Conservation (phyloP, 1,140 invertebrate genomes). For the Leptopilina clavipes region DNA sequence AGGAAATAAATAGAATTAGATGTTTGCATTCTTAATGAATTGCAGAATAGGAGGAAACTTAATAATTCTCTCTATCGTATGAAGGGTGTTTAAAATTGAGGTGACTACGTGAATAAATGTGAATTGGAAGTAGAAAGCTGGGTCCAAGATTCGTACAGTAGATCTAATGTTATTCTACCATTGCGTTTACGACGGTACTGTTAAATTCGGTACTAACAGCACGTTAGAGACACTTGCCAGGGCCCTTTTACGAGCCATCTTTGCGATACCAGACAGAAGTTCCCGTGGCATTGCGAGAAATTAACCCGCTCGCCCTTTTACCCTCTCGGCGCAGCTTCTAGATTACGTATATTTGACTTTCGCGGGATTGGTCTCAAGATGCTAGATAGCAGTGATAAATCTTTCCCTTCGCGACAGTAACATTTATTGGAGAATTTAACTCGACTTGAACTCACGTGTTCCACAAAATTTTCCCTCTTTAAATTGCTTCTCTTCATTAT, state of each 20-base stretch:
- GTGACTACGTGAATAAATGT: slow-evolving; percentile 7
- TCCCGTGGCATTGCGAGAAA: slow-evolving; percentile 44
- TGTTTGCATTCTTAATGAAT: no score
- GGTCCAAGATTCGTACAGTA: slow-evolving; percentile 7
- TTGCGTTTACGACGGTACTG: slow-evolving; percentile 51
- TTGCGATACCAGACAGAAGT: slow-evolving; percentile 46
- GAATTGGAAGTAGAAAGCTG: neutral
- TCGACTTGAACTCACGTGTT: neutral
- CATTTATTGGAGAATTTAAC: slow-evolving; percentile 20
- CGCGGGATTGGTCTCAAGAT: slow-evolving; percentile 32
- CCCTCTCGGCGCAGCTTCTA: slow-evolving; percentile 39
- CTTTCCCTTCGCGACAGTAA: slow-evolving; percentile 22
- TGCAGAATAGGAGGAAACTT: no score
- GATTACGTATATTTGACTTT: slow-evolving; percentile 34
- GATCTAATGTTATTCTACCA: slow-evolving; percentile 41
- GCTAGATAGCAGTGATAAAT: slow-evolving; percentile 29
- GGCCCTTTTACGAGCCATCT: slow-evolving; percentile 54
- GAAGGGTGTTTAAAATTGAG: neutral
- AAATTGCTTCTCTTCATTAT: neutral
- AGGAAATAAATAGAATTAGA: no score
- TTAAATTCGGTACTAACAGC: slow-evolving; percentile 56
- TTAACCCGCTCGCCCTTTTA: slow-evolving; percentile 50
- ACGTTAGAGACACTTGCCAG: slow-evolving; percentile 50
- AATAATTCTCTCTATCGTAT: neutral
- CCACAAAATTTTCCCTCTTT: slow-evolving; percentile 18